Base-by-base conservation (phyloP, 2,797 vertebrate species). In the Sparus aurata region DNA sequence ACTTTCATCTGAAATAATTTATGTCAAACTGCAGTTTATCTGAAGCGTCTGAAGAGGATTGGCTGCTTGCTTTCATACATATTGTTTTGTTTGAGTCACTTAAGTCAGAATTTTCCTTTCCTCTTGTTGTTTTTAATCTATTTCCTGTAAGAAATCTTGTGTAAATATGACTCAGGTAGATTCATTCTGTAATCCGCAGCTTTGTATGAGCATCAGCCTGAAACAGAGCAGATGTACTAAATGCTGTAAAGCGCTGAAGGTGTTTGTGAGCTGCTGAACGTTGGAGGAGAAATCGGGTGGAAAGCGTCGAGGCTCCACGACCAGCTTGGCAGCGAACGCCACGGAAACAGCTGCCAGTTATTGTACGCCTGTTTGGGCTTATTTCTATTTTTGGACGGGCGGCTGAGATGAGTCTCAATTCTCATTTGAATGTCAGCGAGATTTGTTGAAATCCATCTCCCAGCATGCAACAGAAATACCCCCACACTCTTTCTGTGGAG, bases 371-470 rank as follows among this genome's bases (percentile, higher is more conserved):
- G 63, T 60, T 58, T 64, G 41, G 4, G 82, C 77, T 89, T 89
- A 86, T 75, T 73, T 84, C 83, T 90, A 86, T 79, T 86, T 82
- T 80, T 88, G 85, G 86, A 75, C 57, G 2, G 2, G 69, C 60
- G 62, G 75, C 49, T 52, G 47, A 80, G 64, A 87, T 54, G 69
- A 76, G 74, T 43, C 82, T 84, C 79, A 55, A 27, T 80, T 87
- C 80, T 71, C 71, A 81, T 84, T 75, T 83, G 65, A 78, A 80
- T 84, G 64, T 77, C 65, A 61, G 72, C 0, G 12, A 83, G 75
- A 86, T 85, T 85, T 80, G 67, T 61, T 59, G 16, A 86, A 82
- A 85, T 82, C 83, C 73, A 61, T 71, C 72, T 75, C 64, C 74
- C 43, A 70, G 43, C 53, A 59, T 71, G 41, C 41, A 85, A 83